Base-by-base conservation (phyloP, 1,140 invertebrate genomes). In the Varroa destructor region DNA sequence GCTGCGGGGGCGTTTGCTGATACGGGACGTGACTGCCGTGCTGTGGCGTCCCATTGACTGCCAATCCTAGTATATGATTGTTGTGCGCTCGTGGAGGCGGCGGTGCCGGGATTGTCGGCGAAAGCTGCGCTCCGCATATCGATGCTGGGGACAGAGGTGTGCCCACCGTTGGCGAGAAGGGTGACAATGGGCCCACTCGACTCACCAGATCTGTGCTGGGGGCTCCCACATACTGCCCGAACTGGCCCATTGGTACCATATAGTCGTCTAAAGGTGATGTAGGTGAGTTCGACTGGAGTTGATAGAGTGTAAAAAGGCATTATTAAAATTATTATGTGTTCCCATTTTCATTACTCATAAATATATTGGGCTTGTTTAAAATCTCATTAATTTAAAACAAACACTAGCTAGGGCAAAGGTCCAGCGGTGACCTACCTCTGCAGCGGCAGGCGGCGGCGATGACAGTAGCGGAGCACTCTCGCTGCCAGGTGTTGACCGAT, bases 211-310 rank as follows among this genome's bases (percentile, higher is more conserved):
- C 61, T 14, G 40, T 67, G 40, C 37, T 40, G 12, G 61, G 61
- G 37, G 61, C 12, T 12, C 12, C 46, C 42, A 42, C 57, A 40
- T 67, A 67, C 46, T 51, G 46, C 8, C 46, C 61, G 61, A 43
- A 67, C 46, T 67, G 61, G 14, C 61, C 61, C 61, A 67, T 67
- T 67, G 61, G 61, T 43, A 67, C 46, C 61, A 67, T 67, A 37
- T 67, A 67, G 61, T 67, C 61, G 37, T 67, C 61, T 37, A 67
- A 67, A 2, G 61, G 61, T 46, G 61, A 67, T 46, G 61, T 67
- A 40, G 61, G 61, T 43, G 61, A 51, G 8, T 8, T 25, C 46
- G 61, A 40, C 61, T 67, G 61, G 37, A 67, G 61, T 14, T 36
- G 61, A 37, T 36, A 3, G 40, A 42, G 12, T 58, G 3, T 3